Evolutionary conservation across 2,797 vertebrate species (phyloP).

Genomic region (Staurois parvus): DNA sequence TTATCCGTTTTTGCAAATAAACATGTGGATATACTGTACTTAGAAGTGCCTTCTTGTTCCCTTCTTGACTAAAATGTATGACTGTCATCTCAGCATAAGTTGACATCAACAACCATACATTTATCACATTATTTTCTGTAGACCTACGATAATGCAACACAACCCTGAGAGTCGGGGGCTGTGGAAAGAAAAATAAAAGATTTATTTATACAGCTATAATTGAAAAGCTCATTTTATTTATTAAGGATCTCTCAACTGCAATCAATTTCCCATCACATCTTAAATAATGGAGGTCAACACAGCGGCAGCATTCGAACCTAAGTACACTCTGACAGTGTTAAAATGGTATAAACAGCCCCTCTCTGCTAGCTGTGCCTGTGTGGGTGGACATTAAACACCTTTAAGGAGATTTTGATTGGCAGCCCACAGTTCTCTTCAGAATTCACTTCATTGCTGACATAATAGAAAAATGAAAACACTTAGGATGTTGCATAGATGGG

Average conservation of each 20-base stretch:
- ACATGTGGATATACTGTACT: too few species aligned
- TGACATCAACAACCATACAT: too few species aligned
- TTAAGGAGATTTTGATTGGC: constrained; percentile 68
- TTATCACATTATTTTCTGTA: constrained; percentile 71
- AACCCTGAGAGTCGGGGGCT: constrained; percentile 64
- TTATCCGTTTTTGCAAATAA: too few species aligned
- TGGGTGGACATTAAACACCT: constrained; percentile 65
- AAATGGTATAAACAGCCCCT: constrained; percentile 65
- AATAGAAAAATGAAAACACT: constrained; percentile 52
- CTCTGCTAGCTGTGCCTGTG: constrained; percentile 64
- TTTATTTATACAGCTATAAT: constrained; percentile 78
- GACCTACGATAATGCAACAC: constrained; percentile 68
- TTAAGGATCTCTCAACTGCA: constrained; percentile 80
- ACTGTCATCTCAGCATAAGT: too few species aligned
- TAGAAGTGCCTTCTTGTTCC: too few species aligned
- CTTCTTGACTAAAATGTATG: too few species aligned
- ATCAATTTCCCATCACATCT: constrained; percentile 79
- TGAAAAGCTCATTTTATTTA: constrained; percentile 83
- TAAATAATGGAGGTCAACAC: constrained; percentile 79
- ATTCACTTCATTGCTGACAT: constrained; percentile 52
- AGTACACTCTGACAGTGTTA: constrained; percentile 68
- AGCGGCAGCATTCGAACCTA: constrained; percentile 61
- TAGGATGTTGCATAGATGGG: constrained; percentile 9
- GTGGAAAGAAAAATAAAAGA: constrained; percentile 64
- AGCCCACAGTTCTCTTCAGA: constrained; percentile 51